phyloP scores from a whole-genome alignment of 2,797 vertebrate species.

The Harpagifer antarcticus region DNA sequence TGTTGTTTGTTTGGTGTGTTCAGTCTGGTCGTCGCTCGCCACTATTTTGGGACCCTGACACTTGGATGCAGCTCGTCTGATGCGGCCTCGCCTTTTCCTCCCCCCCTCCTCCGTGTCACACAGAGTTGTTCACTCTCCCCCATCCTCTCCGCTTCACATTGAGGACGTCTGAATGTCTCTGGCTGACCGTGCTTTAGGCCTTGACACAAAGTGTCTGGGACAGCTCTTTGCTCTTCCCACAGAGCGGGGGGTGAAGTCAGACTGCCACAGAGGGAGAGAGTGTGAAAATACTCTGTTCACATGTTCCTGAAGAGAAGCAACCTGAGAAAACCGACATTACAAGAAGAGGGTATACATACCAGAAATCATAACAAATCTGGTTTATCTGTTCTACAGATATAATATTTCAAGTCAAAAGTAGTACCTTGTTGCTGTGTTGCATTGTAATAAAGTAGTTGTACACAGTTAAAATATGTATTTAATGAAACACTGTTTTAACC shows the following conservation, averaged over 20 bases:
- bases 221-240: slow-evolving; percentile 68
- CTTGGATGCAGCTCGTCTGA: slow-evolving; percentile 72
- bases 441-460: neutral
- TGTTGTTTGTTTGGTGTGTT: slow-evolving; percentile 85
- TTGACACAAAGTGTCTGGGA: slow-evolving; percentile 74
- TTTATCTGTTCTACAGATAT: neutral
- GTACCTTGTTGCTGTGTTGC: neutral
- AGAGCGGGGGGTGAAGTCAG: slow-evolving; percentile 43
- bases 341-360: neutral
- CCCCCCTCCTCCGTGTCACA: slow-evolving; percentile 50
- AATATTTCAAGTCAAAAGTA: neutral
- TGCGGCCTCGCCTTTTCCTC: slow-evolving; percentile 58
- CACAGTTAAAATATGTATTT: neutral
- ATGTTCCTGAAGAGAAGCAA: slow-evolving; percentile 62
- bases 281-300: slow-evolving; percentile 50
- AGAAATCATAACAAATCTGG: neutral
- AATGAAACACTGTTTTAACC: neutral
- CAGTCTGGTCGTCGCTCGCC: slow-evolving; percentile 72
- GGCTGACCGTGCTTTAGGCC: slow-evolving; percentile 49
- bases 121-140: slow-evolving; percentile 54
- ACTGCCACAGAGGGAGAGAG: slow-evolving; percentile 35
- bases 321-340: neutral
- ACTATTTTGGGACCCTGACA: slow-evolving; percentile 81
- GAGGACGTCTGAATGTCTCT: slow-evolving; percentile 66
- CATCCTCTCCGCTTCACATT: slow-evolving; percentile 45